Percentiles rank a stretch among this genome's conserved stretches.
Evolutionary conservation across 2,888 invertebrate species (phyloP).

Genomic region (Drosophila demipolita): DNA sequence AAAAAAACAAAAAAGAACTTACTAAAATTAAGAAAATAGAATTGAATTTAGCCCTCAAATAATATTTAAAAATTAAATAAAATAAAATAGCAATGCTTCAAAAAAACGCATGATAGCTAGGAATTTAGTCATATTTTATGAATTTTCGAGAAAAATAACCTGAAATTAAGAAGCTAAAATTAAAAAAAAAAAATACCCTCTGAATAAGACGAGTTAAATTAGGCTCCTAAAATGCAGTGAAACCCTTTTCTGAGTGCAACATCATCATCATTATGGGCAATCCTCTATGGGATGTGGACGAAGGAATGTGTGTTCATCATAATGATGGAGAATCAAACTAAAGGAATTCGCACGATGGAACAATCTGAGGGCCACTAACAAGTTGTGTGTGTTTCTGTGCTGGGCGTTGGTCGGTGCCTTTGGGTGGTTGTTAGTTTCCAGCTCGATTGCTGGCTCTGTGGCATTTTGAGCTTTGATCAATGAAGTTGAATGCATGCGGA

Average conservation of each 20-base stretch:
- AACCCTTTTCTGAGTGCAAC: not conserved
- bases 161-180: not conserved
- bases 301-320: constrained; percentile 21
- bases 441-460: constrained; percentile 38
- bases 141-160: no score
- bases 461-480: constrained; percentile 71
- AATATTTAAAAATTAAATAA: no score
- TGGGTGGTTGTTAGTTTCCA: constrained; percentile 49
- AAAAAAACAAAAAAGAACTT: no score
- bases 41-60: no score
- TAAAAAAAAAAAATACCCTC: not conserved
- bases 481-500: constrained; percentile 67
- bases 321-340: constrained; percentile 25
- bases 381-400: not conserved
- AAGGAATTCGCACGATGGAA: constrained; percentile 29
- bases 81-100: no score
- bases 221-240: not conserved
- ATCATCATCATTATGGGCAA: not conserved
- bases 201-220: not conserved
- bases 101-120: no score
- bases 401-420: constrained; percentile 18
- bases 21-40: no score
- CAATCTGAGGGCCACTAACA: constrained; percentile 10
- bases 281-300: not conserved
- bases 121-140: no score